Conservation (phyloP, 2,113 vertebrate genomes). For the Heterotilapia buettikoferi region DNA sequence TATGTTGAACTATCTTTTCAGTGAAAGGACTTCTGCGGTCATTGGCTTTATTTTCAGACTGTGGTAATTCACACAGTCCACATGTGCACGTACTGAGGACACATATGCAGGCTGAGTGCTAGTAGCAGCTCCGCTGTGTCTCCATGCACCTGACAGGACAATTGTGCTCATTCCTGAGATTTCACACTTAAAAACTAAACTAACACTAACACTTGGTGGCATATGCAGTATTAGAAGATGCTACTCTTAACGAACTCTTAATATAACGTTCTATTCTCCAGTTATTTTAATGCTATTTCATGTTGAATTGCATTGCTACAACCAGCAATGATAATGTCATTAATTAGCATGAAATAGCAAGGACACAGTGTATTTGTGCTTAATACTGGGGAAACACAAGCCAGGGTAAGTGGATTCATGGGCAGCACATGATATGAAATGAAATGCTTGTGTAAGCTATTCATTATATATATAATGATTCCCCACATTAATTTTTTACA, state of each 20-base stretch:
- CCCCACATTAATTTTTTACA: not conserved
- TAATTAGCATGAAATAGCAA: not conserved
- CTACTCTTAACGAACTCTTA: not conserved
- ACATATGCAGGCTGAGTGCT: not conserved
- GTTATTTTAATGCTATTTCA: not conserved
- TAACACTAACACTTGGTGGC: not conserved
- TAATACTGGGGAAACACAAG: not conserved
- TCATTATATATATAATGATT: not conserved
- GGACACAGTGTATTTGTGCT: not conserved
- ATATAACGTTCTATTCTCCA: not conserved
- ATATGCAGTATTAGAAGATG: not conserved
- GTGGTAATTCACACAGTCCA: not conserved
- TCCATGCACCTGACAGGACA: not conserved
- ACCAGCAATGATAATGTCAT: not conserved
- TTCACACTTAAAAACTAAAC: not conserved
- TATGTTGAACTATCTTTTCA: not conserved
- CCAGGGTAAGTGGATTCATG: not conserved
- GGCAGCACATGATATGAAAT: not conserved
- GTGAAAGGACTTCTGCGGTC: not conserved
- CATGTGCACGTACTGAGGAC: not conserved
- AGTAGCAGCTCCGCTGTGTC: not conserved
- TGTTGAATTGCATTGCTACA: not conserved
- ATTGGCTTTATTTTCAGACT: not conserved
- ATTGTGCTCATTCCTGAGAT: not conserved
- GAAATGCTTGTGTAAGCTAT: not conserved